Conservation (phyloP, 1,140 invertebrate species). For the Yoshiicerus persimilis region DNA sequence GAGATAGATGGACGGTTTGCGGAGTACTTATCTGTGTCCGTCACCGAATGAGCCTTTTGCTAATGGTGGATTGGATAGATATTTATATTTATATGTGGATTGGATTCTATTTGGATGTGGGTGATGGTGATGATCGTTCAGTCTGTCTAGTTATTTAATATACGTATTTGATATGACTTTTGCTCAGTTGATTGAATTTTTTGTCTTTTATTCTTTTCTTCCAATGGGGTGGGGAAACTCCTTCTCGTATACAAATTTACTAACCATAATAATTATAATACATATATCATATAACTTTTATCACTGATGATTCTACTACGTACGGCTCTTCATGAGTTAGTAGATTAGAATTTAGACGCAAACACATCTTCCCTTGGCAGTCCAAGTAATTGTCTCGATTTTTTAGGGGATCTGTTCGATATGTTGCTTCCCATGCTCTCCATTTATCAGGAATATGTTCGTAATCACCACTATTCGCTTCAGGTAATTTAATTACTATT, state of each 20-base stretch:
- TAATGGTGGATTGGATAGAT: not conserved
- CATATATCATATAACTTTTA: not conserved
- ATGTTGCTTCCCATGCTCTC: constrained; percentile 67
- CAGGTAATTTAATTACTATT: constrained; percentile 55
- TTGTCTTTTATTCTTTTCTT: not conserved
- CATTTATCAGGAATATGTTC: constrained; percentile 68
- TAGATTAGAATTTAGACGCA: constrained; percentile 10
- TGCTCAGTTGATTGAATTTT: constrained; percentile 6
- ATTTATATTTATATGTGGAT: not conserved
- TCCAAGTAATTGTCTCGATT: not conserved
- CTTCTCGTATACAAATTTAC: not conserved
- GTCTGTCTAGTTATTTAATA: not conserved
- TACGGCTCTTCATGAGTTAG: constrained; percentile 26
- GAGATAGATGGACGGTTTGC: not conserved
- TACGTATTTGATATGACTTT: constrained; percentile 1
- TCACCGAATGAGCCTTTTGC: not conserved
- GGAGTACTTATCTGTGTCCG: not conserved
- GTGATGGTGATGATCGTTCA: not conserved
- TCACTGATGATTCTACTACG: not conserved
- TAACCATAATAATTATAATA: not conserved
- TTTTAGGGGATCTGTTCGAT: constrained; percentile 64
- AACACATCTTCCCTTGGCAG: not conserved
- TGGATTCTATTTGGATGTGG: constrained; percentile 4
- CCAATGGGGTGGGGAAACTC: not conserved
- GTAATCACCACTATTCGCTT: constrained; percentile 67